A percentile compares a stretch with the other conserved stretches of the same genome.
Evolutionary conservation across 2,113 vertebrate species (phyloP).

Genomic region (Eptatretus burgeri): DNA sequence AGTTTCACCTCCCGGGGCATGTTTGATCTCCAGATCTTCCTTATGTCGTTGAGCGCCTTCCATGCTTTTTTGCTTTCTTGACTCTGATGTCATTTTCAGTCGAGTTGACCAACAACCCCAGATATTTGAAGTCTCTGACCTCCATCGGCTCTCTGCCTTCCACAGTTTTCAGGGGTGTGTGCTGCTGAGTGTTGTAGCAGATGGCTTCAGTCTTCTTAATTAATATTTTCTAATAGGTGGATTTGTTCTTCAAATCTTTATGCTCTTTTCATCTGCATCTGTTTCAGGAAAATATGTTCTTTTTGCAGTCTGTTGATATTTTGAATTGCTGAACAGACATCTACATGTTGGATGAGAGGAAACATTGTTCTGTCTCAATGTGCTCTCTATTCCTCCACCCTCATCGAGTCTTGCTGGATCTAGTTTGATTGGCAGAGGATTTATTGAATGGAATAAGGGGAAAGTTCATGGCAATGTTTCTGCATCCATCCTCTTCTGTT

Average conservation of each 20-base stretch:
- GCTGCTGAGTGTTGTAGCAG: too few relatives aligned
- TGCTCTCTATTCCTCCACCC: not conserved
- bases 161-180: too few relatives aligned
- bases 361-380: slow-evolving; percentile 2
- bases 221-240: too few relatives aligned
- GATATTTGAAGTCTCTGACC: too few relatives aligned
- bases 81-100: too few relatives aligned
- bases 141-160: too few relatives aligned
- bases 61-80: too few relatives aligned
- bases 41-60: too few relatives aligned
- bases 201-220: too few relatives aligned
- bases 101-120: too few relatives aligned
- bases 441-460: slow-evolving; percentile 6
- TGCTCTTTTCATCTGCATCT: not conserved
- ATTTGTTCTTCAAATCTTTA: slow-evolving; percentile 1
- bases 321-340: not conserved
- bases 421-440: not conserved
- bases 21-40: too few relatives aligned
- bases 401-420: not conserved
- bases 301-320: not conserved
- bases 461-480: not conserved
- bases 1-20: too few relatives aligned
- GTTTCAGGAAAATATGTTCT: not conserved
- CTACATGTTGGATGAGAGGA: slow-evolving; percentile 6
- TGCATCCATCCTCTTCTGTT: not conserved